Base-by-base conservation (phyloP, 2,797 vertebrate genomes). In the Sebastes jordani region DNA sequence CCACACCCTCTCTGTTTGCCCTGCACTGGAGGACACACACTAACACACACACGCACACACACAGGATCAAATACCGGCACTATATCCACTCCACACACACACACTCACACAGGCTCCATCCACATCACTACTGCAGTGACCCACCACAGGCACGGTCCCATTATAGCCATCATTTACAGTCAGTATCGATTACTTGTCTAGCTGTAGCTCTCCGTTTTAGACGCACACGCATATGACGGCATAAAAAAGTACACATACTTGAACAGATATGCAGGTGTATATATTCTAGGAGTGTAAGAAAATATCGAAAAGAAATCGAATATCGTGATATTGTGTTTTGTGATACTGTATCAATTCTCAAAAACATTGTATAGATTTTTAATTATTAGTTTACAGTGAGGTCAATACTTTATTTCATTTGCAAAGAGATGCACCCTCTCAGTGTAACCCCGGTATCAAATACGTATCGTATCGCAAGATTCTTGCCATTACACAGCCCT, bases 161-260 rank as follows among this genome's bases (percentile, higher is more conserved):
- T 88, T 88, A 91, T 77, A 86, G 83, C 75, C 85, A 91, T 91
- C 88, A 89, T 82, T 93, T 89, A 90, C 84, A 89, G 89, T 87
- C 85, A 72, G 77, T 91, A 93, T 94, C 90, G 90, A 94, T 92
- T 72, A 85, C 83, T 83, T 58, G 72, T 81, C 38, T 78, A 79
- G 76, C 86, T 83, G 22, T 68, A 65, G 80, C 55, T 55, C 72
- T 61, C 65, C 61, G 73, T 71, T 86, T 80, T 67, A 76, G 54
- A 42, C 29, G 34, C 29, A 64, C 7, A 20, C 67, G 34, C 38
- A 55, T 0, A 55, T 1, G 18, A 11, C 65, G 8, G 23, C 13
- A 23, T 23, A 22, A 63, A n/a, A 25, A 71, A 55, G 11, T 18
- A 49, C 16, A 68, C 59, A 65, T 38, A 58, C 71, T 76, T 76